Evolutionary conservation across 53 echinoderm and acorn worm genomes (phyloP), one percentile per base, ranked within the genome.

Genomic region (Patiria pectinifera): DNA sequence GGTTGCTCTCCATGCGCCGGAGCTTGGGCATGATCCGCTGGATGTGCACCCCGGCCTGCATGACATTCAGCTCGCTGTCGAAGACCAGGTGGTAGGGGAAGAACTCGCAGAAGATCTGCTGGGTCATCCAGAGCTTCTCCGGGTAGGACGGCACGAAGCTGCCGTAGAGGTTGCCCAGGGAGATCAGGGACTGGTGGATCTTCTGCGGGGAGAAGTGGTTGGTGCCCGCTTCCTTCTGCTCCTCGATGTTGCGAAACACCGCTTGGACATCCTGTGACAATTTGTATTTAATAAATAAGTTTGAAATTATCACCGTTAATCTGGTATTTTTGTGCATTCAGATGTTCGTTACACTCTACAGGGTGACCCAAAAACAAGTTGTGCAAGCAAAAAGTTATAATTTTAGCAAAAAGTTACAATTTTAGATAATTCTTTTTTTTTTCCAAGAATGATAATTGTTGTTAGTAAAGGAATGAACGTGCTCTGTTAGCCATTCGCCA

Each of bases 21-120:
- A 99, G 71, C 48, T 91, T 92, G 26, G 99, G 99, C 82, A 99
- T 83, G 59, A 96, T 92, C 85, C 99, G 84, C 91, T 99, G 99
- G 74, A 99, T 97, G 84, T 99, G 97, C 4, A 99, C 95, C 6
- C 99, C 99, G 19, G 96, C 89, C 76, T 99, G 99, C 46, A 95
- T 92, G 63, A 97, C 91, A 7, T 85, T 92, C 44, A 99, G 85
- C n/a, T 96, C 92, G 6, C 92, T 89, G 86, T 97, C 94, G 76
- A 99, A 99, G 63, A 99, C 97, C 21, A 99, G 88, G 85, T 99
- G 99, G 82, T 95, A 99, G 46, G 99, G 99, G 59, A 99, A 99
- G 79, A 94, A 96, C 87, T 99, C 96, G 87, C 99, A 99, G 83
- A 99, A 99, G 25, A 96, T 91, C 59, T 97, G 89, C 78, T 97